Evolutionary conservation across 1,140 invertebrate genomes (phyloP), one percentile per base, ranked within the genome.

Genomic region (Atopsyche davidsoni): DNA sequence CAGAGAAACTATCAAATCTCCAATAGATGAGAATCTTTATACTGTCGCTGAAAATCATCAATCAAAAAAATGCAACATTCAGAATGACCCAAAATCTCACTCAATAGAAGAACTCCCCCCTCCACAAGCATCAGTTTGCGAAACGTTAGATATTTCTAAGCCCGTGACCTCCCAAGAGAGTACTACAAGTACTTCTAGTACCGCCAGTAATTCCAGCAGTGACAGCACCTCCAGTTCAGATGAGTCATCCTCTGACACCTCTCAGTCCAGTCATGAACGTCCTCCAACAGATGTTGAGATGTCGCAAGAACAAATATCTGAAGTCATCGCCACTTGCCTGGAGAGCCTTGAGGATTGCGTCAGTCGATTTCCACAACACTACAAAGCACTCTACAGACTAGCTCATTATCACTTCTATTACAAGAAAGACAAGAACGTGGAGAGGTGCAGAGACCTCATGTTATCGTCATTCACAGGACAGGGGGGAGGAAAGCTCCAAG

Each of bases 341-440:
- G 74, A 77, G 60, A 89, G 87, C 13, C 66, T 96, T 36, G 85
- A 91, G 70, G 79, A 90, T 55, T 96, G 92, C 65, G 76, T 91
- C 3, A 77, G 79, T 38, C 73, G 92, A 31, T 93, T 93, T 70
- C 83, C 89, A 0, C 86, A 89, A 58, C 92, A 97, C 72, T 96
- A 95, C 66, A 96, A 96, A 70, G 88, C 91, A 0, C 75, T 92
- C 19, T 96, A 94, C 67, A 78, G 92, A 52, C 66, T 96, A 21
- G 85, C 89, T 1, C 80, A 93, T 67, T 85, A 89, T 59, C 92
- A 86, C 66, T 87, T 86, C 62, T 77, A 85, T 49, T 88, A 85
- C 17, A 72, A 82, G 62, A 71, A 72, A 34, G 75, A 78, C 34
- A 83, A 80, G 64, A 78, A 88, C 64, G 75, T 82, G 21, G 69